These are phyloP conservation scores for Teinopalpus imperialis DNA, from an alignment of 2,888 invertebrate genomes.

Conservation along the genomic window DNA sequence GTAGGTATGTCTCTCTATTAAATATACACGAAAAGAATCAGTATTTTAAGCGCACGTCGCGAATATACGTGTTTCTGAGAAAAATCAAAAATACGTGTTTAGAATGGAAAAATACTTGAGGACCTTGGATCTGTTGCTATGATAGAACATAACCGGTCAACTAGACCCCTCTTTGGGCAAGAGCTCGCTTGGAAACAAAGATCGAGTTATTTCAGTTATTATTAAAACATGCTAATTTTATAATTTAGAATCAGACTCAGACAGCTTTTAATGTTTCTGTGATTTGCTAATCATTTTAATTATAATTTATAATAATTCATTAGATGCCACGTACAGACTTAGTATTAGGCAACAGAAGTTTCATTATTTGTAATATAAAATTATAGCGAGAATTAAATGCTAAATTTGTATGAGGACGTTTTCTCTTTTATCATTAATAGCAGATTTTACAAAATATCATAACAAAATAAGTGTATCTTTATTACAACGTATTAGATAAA, in stretches of 20 bases:
- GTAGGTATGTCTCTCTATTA: constrained; percentile 1
- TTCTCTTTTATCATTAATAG: no score
- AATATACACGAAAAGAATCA: constrained; percentile 18
- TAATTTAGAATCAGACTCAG: constrained; percentile 38
- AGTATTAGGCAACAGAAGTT: no score
- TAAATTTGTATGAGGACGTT: no score
- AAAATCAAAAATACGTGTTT: constrained; percentile 28
- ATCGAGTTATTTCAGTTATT: constrained; percentile 43
- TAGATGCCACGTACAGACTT: constrained; percentile 5
- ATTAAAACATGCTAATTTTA: constrained; percentile 53
- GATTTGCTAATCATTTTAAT: constrained; percentile 26
- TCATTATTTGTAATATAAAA: background rate
- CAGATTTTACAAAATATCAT: no score
- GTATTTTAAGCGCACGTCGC: constrained; percentile 16
- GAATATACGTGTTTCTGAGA: constrained; percentile 22
- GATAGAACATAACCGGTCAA: constrained; percentile 11
- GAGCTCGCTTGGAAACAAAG: constrained; percentile 31
- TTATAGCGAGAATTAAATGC: background rate
- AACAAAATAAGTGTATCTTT: no score
- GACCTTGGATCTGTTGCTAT: constrained; percentile 28
- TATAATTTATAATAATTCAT: constrained; percentile 24
- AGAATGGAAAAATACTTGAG: constrained; percentile 30
- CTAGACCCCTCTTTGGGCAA: background rate
- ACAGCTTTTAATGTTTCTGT: constrained; percentile 22
- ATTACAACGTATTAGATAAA: no score